Conservation (phyloP, 2,797 vertebrate species). For the Thaleichthys pacificus region DNA sequence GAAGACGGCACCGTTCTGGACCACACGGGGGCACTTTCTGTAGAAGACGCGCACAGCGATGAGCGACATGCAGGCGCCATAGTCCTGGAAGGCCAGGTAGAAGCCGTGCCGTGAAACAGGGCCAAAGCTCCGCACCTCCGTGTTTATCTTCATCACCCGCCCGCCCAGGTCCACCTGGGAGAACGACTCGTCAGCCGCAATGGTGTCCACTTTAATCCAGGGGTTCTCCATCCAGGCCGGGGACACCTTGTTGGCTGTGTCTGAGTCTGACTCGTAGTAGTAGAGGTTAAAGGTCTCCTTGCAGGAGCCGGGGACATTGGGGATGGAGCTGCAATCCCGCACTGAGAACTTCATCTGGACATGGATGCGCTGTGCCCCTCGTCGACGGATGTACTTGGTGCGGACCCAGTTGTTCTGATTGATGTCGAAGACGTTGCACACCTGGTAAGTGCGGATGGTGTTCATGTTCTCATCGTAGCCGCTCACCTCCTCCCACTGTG, state of each 20-base stretch:
- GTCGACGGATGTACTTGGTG: slow-evolving; percentile 87
- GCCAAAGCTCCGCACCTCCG: slow-evolving; percentile 91
- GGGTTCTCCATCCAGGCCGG: slow-evolving; percentile 98
- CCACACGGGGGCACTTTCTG: slow-evolving; percentile 86
- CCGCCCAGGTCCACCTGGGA: slow-evolving; percentile 94
- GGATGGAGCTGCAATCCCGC: slow-evolving; percentile 94
- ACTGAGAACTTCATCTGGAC: slow-evolving; percentile 98
- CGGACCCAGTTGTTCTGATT: slow-evolving; percentile 98
- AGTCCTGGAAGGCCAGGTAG: slow-evolving; percentile 97
- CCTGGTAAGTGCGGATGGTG: slow-evolving; percentile 96
- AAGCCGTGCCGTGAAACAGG: slow-evolving; percentile 90
- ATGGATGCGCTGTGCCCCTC: slow-evolving; percentile 91
- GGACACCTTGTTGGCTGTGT: slow-evolving; percentile 82
- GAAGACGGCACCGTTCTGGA: slow-evolving; percentile 89
- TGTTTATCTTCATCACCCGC: slow-evolving; percentile 97
- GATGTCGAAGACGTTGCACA: slow-evolving; percentile 92
- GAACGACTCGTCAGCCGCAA: slow-evolving; percentile 94
- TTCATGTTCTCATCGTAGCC: slow-evolving; percentile 98
- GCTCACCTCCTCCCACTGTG: slow-evolving; percentile 96
- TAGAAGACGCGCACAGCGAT: slow-evolving; percentile 93
- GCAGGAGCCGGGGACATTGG: slow-evolving; percentile 93
- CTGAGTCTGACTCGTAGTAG: slow-evolving; percentile 88
- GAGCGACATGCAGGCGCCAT: slow-evolving; percentile 95
- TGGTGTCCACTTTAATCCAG: slow-evolving; percentile 96
- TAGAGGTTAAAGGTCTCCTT: slow-evolving; percentile 98